Base-by-base conservation (phyloP, 2,113 vertebrate genomes). In the Oriolus oriolus region DNA sequence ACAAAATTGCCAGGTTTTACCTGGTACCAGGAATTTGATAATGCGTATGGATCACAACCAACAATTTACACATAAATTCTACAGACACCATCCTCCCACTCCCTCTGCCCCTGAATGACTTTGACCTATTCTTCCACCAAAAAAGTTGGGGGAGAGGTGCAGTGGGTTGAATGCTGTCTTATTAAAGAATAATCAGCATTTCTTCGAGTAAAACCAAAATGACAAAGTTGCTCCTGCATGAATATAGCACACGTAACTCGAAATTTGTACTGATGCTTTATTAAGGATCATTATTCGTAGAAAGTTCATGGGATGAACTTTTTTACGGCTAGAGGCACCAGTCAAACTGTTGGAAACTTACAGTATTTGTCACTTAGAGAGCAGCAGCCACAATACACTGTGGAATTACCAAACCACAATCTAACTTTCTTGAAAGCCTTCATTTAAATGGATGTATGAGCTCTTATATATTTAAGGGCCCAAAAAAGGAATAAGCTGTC, bases 71-170 rank as follows among this genome's bases (percentile, higher is more conserved):
- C 14, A 14, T n/a, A 50, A 84, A 68, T 57, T 71, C 11, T 64
- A 5, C 1, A 1, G 39, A 60, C 12, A 47, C 7, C 12, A 37
- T 9, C 11, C 16, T 30, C 33, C 12, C 19, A 28, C 5, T 11
- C 5, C 17, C 12, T 28, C 45, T 42, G 22, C 1, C 11, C 3
- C 11, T 10, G 57, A 35, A 8, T 41, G 21, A 45, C 31, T 66
- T 45, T n/a, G 5, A 33, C 18, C 20, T 59, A 16, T 27, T 84
- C n/a, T 54, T 87, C 27, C 75, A 53, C 2, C 2, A 60, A 64
- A 80, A 86, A 33, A 2, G 2, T 1, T 5, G 1, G 4, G 14
- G 14, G 2, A 15, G 3, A 57, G 18, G 7, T 20, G 16, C 6
- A 61, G 6, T 7, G 20, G 2, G 4, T 24, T 59, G 23, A 33